Conservation (phyloP, 2,113 vertebrate species). For the Xiphorhynchus elegans region DNA sequence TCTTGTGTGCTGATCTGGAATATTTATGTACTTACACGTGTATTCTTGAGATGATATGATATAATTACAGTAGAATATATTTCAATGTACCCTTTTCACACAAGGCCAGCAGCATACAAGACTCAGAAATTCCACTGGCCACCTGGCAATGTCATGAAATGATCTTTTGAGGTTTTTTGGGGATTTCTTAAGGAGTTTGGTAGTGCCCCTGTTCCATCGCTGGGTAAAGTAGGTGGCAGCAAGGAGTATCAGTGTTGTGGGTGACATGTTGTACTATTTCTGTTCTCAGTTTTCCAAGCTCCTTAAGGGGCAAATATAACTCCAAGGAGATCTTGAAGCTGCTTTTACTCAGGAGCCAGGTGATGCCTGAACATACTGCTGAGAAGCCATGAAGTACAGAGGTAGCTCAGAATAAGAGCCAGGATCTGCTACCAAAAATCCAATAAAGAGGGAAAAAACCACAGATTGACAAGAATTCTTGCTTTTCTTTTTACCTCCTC, state of each 20-base stretch:
- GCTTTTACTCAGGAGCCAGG: not conserved
- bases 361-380: not conserved
- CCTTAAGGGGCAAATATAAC: not conserved
- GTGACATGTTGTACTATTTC: not conserved
- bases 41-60: not conserved
- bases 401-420: not conserved
- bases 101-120: not conserved
- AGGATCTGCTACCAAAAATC: not conserved
- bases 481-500: not conserved
- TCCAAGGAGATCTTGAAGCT: not conserved
- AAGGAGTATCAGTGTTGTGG: not conserved
- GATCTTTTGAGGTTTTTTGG: not conserved
- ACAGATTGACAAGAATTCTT: not conserved
- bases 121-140: not conserved
- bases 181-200: not conserved
- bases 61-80: not conserved
- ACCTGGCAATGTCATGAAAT: accelerated
- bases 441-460: not conserved
- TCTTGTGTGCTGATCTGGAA: not conserved
- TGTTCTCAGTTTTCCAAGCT: not conserved
- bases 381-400: not conserved
- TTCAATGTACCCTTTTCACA: not conserved
- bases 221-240: no score
- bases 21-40: not conserved
- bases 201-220: not conserved